Base-by-base conservation (phyloP, 1,140 invertebrate genomes). In the Papilio glaucus region DNA sequence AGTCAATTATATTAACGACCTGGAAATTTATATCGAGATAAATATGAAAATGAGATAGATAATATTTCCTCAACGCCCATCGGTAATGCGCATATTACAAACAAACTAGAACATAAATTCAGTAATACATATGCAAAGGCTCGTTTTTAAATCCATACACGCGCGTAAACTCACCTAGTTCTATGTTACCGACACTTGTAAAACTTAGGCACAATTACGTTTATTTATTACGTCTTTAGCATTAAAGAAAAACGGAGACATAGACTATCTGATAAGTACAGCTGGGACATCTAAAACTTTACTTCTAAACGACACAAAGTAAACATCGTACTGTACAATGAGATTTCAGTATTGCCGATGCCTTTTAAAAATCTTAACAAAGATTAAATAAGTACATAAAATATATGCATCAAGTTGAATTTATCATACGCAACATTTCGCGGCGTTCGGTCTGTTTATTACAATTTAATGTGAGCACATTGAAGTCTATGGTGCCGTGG, bases 21-120 rank as follows among this genome's bases (percentile, higher is more conserved):
- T 53, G 21, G 21, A 53, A 24, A 53, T 53, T 24, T 24, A 53
- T 53, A 53, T 53, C 9, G 9, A 49, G 45, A 49, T 24, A 53
- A 24, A 24, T 53, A 53, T 49, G 42, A 21, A 53, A 24, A 45
- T n/a, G 42, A 45, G 42, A 45, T 53, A 53, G 18, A 10, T 24
- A 53, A 53, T 53, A 53, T 45, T 45, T 10, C 18, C 9, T 10
- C 49, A 10, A 26, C 21, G 3, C 21, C 18, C 24, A 53, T 53
- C 49, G 0, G 49, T 53, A 53, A 24, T 24, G 21, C 49, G 9
- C 24, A 53, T 24, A 53, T 53, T 53, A 18, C 12, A 53, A 18
- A 9, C 10, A 21, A 8, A 24, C 15, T 10, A 21, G 18, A 10
- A 21, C 0, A 53, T 53, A 53, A 24, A 24, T 24, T 18, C 49